Percentiles rank a stretch among this genome's conserved stretches.
These are phyloP conservation scores for Naso thynnoides DNA, from an alignment of 2,797 vertebrate species.

Conservation along the genomic window DNA sequence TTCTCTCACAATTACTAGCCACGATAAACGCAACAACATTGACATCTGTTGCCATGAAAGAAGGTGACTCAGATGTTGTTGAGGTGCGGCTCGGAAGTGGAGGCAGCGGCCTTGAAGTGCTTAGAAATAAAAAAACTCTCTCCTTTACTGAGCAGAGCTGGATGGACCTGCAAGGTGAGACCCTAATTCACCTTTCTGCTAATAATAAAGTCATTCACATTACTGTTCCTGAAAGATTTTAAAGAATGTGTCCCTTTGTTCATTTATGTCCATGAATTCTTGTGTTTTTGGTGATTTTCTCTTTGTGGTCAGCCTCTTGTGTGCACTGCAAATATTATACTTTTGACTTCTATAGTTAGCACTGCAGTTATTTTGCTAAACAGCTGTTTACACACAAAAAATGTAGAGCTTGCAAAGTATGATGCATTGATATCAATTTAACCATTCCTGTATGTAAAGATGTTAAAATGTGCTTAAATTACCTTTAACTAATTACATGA, in stretches of 20 bases:
- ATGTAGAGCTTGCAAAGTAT: too few species aligned
- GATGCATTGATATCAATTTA: neutral
- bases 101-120: conserved; percentile 80
- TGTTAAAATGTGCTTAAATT: neutral
- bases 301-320: neutral
- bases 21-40: conserved; percentile 82
- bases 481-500: neutral
- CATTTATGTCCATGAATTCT: too few species aligned
- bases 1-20: conserved; percentile 71
- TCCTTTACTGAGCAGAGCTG: conserved; percentile 91
- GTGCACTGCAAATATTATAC: too few species aligned
- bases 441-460: neutral
- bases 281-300: too few species aligned
- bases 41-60: conserved; percentile 88
- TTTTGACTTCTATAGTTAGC: too few species aligned
- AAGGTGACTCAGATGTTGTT: conserved; percentile 88
- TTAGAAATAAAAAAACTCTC: conserved; percentile 88
- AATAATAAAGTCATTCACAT: neutral
- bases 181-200: neutral
- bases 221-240: neutral
- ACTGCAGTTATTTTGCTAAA: too few species aligned
- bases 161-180: conserved; percentile 92
- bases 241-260: neutral
- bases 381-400: too few species aligned
- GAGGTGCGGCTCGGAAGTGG: conserved; percentile 85